Percentiles rank a stretch among this genome's conserved stretches.
Conservation (phyloP, 2,113 vertebrate genomes). For the Cavia aperea region DNA sequence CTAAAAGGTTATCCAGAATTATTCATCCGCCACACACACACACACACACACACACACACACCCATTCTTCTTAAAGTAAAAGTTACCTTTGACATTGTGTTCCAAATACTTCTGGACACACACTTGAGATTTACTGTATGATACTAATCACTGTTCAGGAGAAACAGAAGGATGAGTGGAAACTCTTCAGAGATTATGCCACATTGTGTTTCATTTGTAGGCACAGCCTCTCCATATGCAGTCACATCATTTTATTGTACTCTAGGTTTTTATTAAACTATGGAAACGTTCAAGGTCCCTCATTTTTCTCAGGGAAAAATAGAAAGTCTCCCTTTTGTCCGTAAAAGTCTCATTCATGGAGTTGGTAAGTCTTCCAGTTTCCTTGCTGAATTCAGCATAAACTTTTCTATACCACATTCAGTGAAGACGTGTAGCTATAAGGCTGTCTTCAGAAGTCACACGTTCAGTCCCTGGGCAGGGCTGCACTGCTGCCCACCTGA, state of each 20-base stretch:
- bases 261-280: neutral
- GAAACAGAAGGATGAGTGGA: neutral
- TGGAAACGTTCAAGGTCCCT: neutral
- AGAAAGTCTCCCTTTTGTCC: neutral
- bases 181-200: neutral
- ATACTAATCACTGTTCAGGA: neutral
- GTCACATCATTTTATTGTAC: neutral
- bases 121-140: neutral
- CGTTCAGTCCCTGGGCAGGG: neutral
- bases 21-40: neutral
- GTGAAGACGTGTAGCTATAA: neutral
- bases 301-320: constrained; percentile 18
- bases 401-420: neutral
- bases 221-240: neutral
- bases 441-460: neutral
- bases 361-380: neutral
- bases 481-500: rapidly evolving
- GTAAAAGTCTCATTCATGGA: neutral
- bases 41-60: neutral
- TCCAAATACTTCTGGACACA: neutral
- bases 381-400: neutral
- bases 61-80: neutral
- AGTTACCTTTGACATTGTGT: neutral
- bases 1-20: neutral
- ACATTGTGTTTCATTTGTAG: neutral